Base-by-base conservation (phyloP, 2,113 vertebrate genomes). In the Panthera leo region DNA sequence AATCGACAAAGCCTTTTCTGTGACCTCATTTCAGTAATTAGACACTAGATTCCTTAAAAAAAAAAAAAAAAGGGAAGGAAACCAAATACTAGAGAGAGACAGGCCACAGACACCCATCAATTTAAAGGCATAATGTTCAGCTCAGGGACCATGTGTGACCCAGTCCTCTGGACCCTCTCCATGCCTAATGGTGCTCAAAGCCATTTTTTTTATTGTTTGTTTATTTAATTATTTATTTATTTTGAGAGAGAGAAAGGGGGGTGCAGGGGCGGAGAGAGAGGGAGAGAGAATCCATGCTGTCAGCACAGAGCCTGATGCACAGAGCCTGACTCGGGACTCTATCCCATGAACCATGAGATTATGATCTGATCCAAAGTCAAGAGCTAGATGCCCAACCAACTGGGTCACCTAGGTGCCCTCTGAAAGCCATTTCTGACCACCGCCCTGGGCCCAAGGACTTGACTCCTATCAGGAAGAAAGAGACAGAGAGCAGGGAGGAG, bases 1-100 rank as follows among this genome's bases (percentile, higher is more conserved):
- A 1, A 99, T 99, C 98, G 99, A 99, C 98, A 99, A 99, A 98
- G 99, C 99, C 51, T 99, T 99, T 98, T 99, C 58, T 61, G 99
- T 13, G 99, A 99, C 92, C 99, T 99, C 0, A 99, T 99, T 45
- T 98, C 99, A 75, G 99, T 99, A 85, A 99, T 99, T 98, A 99
- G 99, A 97, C 99, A 99, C 98, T 99, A 99, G 97, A 97, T 99
- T 95, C 99, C 99, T 68, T 99, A 16, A 31, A 21, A 99, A 36
- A 31, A 21, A 99, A 98, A 21, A 19, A 21, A 16, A 8, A 3
- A 12, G 12, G 36, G 98, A 99, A 99, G 95, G 99, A 99, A 98
- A 99, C 99, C 95, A 99, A 99, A 96, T 99, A 99, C 99, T 98
- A 99, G 96, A 99, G 99, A 15, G 99, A 99, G 79, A 45, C 98